Base-by-base conservation (phyloP, 2,888 invertebrate genomes). In the Tinea trinotella region DNA sequence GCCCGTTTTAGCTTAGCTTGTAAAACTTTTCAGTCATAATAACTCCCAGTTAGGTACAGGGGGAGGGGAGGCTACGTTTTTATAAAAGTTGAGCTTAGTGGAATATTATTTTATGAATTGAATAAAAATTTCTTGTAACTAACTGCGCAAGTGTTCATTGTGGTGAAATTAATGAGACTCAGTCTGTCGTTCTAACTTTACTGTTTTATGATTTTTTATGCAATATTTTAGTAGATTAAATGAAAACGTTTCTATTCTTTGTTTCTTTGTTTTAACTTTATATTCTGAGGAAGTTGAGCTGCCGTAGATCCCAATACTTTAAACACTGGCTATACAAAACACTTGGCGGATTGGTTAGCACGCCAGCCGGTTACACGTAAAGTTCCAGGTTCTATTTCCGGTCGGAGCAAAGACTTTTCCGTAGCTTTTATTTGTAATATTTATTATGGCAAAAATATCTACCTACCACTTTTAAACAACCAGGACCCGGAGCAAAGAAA, bases 1-100 rank as follows among this genome's bases (percentile, higher is more conserved):
- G 48, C 48, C 18, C 12, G 24, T 50, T 50, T 24, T 15, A 50
- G 50, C 50, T 50, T 50, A 50, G 50, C 24, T 50, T 50, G 24
- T 22, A 50, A 65, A 74, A 74, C 69, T 75, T 75, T 64, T 66
- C 71, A 67, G 69, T 67, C 71, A 71, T 72, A 72, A 73, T 69
- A 71, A 68, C 66, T 40, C 57, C 40, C 24, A 49, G 22, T 40
- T 40, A 40, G 40, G 59, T 58, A n/a, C 30, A 59, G 59, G 62
- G 48, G 48, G 9, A 18, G 19, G 48, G 19, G 48, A 19, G n/a
- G 48, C 30, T 10, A 30, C 17, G 19, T 48, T 48, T 48, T 48
- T 48, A 48, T 48, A 48, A 48, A 48, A 18, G 18, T 48, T 18
- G 30, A 30, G 22, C 50, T 50, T 50, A 50, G 50, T 50, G 50